Evolutionary conservation across 2,888 invertebrate species (phyloP), one percentile per base, ranked within the genome.

Genomic region (Chelonus formosanus): DNA sequence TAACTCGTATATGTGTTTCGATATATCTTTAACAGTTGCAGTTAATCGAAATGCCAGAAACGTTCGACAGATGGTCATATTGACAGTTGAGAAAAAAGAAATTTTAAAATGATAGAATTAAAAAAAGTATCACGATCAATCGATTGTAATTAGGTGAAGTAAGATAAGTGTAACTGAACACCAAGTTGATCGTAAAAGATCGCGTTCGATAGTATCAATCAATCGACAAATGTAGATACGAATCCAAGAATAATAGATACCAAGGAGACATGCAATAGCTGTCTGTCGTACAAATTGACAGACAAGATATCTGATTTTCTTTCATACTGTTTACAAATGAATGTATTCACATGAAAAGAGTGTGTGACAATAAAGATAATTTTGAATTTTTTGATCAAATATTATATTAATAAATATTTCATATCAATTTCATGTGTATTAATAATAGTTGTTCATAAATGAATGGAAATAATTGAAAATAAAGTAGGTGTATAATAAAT

Each of bases 121-220:
- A 47, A 20, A n/a, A 45, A 40, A 7, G 34, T 32, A 53, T 10
- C 4, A 44, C 52, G 50, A 65, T 45, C 52, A 57, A 61, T 60
- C 45, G 61, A 61, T 55, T 62, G 56, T 66, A 66, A 67, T 67
- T 67, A 62, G 57, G 47, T 48, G 40, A 36, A 43, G 35, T 32
- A 31, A 43, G 40, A 35, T 40, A 61, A 32, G 60, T 61, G 65
- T 50, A 8, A 61, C 34, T 40, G 20, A 53, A 20, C 20, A 54
- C 44, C 56, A 45, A 66, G 56, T 66, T 66, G 61, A 66, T 66
- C 65, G 32, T 31, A 4, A 32, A 52, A 57, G 53, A 67, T 67
- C 47, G 53, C 62, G 60, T 56, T 67, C 57, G 67, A 67, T 67
- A 62, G 62, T 62, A 53, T 44, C 54, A 7, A 67, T 66, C 45